Evolutionary conservation across 2,113 vertebrate species (phyloP).

Genomic region (Malurus melanocephalus): DNA sequence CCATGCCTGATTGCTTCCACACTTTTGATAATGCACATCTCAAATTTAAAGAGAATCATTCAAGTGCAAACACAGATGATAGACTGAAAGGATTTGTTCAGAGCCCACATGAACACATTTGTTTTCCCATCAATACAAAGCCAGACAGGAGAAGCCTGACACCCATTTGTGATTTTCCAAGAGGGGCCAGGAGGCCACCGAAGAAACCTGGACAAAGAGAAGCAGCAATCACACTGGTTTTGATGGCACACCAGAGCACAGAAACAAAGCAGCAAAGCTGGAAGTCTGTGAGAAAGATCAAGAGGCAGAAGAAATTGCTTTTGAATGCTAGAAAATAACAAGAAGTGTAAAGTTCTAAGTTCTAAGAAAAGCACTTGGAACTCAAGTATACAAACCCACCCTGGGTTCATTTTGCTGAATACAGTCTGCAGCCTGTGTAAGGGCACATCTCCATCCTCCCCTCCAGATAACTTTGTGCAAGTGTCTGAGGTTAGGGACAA

Average conservation of each 20-base stretch:
- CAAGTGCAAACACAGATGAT: not conserved
- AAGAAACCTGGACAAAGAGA: not conserved
- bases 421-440: not conserved
- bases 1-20: not conserved
- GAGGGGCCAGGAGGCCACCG: not conserved
- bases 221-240: not conserved
- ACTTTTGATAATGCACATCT: not conserved
- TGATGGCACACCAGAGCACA: not conserved
- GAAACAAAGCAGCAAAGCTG: not conserved
- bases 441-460: not conserved
- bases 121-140: not conserved
- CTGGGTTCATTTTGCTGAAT: not conserved
- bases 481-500: not conserved
- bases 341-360: not conserved
- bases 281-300: not conserved
- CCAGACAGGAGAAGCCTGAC: not conserved
- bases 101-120: not conserved
- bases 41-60: not conserved
- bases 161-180: not conserved
- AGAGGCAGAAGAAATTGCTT: not conserved
- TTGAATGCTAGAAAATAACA: not conserved
- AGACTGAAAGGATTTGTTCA: not conserved
- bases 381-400: not conserved
- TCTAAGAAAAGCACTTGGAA: not conserved
- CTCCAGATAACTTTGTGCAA: rapidly evolving